Conservation (phyloP, 53 echinoderm and acorn worm species). For the Echinometra lucunter region DNA sequence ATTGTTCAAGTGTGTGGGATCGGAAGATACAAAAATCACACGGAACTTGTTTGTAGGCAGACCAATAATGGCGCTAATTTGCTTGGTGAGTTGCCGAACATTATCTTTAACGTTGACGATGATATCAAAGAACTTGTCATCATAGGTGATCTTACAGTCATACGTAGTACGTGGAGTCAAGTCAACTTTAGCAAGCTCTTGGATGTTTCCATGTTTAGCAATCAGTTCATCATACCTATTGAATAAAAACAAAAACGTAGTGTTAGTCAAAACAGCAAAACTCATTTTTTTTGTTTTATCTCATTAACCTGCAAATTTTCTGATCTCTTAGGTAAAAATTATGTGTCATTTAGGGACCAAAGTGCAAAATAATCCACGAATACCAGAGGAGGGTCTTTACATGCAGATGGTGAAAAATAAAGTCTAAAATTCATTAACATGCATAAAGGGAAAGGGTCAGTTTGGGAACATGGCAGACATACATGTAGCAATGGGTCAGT, state of each 20-base stretch:
- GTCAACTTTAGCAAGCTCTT: conserved; percentile 79
- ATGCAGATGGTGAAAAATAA: too few species aligned
- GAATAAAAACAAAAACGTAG: neutral
- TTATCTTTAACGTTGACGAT: conserved; percentile 76
- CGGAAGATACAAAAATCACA: conserved; percentile 13
- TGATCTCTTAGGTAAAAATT: too few species aligned
- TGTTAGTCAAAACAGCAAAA: neutral
- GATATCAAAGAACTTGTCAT: conserved; percentile 60
- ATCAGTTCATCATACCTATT: conserved; percentile 84
- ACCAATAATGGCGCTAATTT: conserved; percentile 71
- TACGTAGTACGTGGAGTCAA: conserved; percentile 68
- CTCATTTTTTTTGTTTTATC: too few species aligned
- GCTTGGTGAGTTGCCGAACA: conserved; percentile 74
- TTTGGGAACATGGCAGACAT: too few species aligned
- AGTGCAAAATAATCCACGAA: too few species aligned
- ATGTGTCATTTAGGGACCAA: neutral
- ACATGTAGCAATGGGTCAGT: too few species aligned
- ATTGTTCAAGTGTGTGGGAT: neutral
- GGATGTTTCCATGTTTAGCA: conserved; percentile 70
- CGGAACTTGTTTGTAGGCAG: conserved; percentile 66
- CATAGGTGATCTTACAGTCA: conserved; percentile 71
- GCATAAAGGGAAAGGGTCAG: too few species aligned
- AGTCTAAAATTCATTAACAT: too few species aligned
- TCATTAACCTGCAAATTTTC: too few species aligned
- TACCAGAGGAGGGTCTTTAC: too few species aligned